Conservation (phyloP, 2,797 vertebrate genomes). For the Acanthopagrus latus region DNA sequence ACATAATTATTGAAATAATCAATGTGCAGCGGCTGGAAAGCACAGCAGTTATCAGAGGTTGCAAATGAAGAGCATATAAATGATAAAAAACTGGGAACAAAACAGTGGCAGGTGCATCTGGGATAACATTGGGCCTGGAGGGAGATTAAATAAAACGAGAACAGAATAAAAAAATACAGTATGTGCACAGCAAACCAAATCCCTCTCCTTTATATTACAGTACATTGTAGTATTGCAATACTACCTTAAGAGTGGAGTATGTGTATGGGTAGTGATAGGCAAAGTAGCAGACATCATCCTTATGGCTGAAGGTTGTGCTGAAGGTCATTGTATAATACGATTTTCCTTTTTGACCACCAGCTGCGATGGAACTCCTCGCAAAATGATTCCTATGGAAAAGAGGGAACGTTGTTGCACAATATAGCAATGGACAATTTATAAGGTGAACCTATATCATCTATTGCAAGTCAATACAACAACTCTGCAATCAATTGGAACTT, state of each 20-base stretch:
- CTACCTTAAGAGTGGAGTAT: constrained; percentile 95
- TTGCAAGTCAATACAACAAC: background rate
- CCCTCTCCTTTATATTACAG: background rate
- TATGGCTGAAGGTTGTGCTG: constrained; percentile 93
- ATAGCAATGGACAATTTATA: background rate
- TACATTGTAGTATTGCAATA: background rate
- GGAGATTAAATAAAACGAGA: background rate
- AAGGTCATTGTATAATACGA: constrained; percentile 98
- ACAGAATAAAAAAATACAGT: constrained; percentile 9
- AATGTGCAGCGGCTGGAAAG: background rate
- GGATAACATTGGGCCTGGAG: background rate
- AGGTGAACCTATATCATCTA: background rate
- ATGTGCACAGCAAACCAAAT: background rate
- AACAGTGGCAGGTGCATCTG: constrained; percentile 3
- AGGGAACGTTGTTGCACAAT: constrained; percentile 7
- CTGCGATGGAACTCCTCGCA: constrained; percentile 95
- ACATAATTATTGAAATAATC: constrained; percentile 11
- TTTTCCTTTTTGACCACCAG: constrained; percentile 97
- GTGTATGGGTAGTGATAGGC: constrained; percentile 99
- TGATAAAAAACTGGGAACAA: constrained; percentile 17
- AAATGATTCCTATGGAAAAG: constrained; percentile 92
- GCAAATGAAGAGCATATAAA: constrained; percentile 9
- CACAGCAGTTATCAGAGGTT: constrained; percentile 8
- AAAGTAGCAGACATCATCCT: constrained; percentile 98
- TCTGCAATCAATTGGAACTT: background rate